Conservation (phyloP, 2,113 vertebrate genomes). For the Tautogolabrus adspersus region DNA sequence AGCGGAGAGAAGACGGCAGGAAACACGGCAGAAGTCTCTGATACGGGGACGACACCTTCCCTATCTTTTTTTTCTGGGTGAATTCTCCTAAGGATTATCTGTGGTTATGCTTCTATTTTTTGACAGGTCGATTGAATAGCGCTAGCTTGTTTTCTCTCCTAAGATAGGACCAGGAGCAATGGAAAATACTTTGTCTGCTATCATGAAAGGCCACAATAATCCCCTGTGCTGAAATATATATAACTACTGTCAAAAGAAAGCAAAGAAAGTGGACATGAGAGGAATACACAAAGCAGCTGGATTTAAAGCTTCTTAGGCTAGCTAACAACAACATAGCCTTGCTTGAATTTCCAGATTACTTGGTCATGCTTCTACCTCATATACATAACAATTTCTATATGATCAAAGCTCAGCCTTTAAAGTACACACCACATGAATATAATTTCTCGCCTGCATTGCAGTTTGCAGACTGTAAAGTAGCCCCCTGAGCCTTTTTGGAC, state of each 20-base stretch:
- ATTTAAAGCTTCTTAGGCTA: background rate
- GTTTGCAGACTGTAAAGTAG: conserved; percentile 27
- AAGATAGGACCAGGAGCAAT: conserved; percentile 44
- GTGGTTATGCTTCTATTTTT: conserved; percentile 57
- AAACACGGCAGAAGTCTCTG: conserved; percentile 20
- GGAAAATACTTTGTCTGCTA: conserved; percentile 58
- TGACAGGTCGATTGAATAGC: conserved; percentile 67
- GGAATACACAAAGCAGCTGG: conserved; percentile 18
- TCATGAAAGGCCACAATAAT: conserved; percentile 69
- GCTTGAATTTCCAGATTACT: background rate
- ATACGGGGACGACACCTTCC: conserved; percentile 25
- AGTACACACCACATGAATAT: conserved; percentile 23
- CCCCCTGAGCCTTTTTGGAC: conserved; percentile 12
- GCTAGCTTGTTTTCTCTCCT: conserved; percentile 52
- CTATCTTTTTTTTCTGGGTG: conserved; percentile 41
- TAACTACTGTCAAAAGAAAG: conserved; percentile 36
- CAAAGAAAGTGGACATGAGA: conserved; percentile 31
- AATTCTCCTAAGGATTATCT: conserved; percentile 68
- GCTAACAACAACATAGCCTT: background rate
- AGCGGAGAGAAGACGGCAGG: conserved; percentile 16
- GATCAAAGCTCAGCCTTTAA: conserved; percentile 31
- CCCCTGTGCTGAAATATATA: conserved; percentile 44
- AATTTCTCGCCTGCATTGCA: conserved; percentile 37
- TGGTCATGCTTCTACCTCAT: background rate
- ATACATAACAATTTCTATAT: background rate